Conservation (phyloP, 2,888 invertebrate genomes). For the Nyleta sp. region DNA sequence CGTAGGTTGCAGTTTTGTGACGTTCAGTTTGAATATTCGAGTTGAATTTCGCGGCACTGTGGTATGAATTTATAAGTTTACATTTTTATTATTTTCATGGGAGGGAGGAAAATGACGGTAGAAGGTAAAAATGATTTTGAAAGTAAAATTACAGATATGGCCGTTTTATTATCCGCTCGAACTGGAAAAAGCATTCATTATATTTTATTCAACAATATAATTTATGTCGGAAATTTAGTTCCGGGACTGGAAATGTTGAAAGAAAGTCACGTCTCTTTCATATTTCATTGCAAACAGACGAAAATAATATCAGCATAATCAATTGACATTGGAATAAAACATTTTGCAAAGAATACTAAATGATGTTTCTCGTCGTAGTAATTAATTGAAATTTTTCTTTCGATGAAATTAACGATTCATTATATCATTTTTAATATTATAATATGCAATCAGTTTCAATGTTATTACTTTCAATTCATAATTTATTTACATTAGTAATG, state of each 20-base stretch:
- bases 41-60: not conserved
- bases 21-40: constrained; percentile 25
- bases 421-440: too few relatives aligned
- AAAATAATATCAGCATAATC: constrained; percentile 28
- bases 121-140: constrained; percentile 3
- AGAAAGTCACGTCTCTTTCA: constrained; percentile 33
- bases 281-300: constrained; percentile 22
- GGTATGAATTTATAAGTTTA: constrained; percentile 9
- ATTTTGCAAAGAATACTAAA: not conserved
- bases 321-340: constrained; percentile 25
- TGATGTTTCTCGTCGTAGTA: not conserved
- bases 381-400: not conserved
- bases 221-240: constrained; percentile 27
- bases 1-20: constrained; percentile 7
- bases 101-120: too few relatives aligned
- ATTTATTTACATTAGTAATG: too few relatives aligned
- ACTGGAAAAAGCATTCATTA: not conserved
- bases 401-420: too few relatives aligned
- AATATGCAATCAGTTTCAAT: too few relatives aligned
- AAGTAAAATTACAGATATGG: constrained; percentile 13
- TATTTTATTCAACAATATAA: constrained; percentile 13
- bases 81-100: not conserved
- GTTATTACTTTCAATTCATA: too few relatives aligned
- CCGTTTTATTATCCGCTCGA: constrained; percentile 5
- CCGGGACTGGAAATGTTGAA: not conserved